A percentile compares a stretch with the other conserved stretches of the same genome.
Conservation (phyloP, 2,797 vertebrate species). For the Peromyscus nudipes region DNA sequence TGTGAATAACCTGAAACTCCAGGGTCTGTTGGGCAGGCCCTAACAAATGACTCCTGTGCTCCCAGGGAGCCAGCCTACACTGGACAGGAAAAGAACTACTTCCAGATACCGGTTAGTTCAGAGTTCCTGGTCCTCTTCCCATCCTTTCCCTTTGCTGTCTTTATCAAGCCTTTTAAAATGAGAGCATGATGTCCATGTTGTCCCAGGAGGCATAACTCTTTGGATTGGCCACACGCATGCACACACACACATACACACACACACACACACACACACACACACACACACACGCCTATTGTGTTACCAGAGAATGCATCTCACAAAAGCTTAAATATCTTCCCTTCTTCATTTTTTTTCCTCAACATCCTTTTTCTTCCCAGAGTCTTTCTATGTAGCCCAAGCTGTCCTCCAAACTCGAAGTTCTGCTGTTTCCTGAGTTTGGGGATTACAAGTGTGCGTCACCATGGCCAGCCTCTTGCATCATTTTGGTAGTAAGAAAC, state of each 20-base stretch:
- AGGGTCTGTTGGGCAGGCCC: not conserved
- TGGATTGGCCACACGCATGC: not conserved
- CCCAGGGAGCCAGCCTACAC: not conserved
- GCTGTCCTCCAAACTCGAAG: not conserved
- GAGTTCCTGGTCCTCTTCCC: not conserved
- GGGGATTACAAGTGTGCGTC: not conserved
- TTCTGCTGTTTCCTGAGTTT: not conserved
- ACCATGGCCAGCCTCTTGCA: not conserved
- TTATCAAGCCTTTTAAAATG: constrained; percentile 46
- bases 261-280: too few species aligned
- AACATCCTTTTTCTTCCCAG: not conserved
- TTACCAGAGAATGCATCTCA: not conserved
- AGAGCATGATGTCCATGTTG: not conserved
- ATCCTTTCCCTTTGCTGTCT: not conserved
- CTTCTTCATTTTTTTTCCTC: not conserved
- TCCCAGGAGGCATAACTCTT: not conserved
- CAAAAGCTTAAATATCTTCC: not conserved
- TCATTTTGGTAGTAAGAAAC: not conserved
- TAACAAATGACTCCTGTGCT: not conserved
- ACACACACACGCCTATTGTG: not conserved
- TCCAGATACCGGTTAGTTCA: not conserved
- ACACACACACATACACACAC: not conserved
- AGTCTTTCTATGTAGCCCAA: not conserved
- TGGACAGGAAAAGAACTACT: not conserved
- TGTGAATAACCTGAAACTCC: not conserved